phyloP scores from a whole-genome alignment of 2,888 invertebrate genomes.

The Stictocephala bisonia region DNA sequence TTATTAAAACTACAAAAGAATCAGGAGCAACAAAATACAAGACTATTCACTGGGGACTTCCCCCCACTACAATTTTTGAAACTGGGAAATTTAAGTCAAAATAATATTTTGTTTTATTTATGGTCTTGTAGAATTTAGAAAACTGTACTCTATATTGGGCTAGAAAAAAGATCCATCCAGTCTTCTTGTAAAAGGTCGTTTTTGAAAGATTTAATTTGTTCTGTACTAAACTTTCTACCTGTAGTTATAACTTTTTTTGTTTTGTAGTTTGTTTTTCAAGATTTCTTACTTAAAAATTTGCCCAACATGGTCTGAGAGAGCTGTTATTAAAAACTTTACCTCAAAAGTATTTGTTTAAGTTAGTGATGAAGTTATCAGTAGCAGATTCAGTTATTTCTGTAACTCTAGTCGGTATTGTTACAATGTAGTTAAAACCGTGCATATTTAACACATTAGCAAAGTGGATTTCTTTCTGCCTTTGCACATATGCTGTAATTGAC shows the following conservation, averaged over 20 bases:
- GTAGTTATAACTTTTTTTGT: not conserved
- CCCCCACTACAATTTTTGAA: too few species aligned
- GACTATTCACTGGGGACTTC: too few species aligned
- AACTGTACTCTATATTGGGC: not conserved
- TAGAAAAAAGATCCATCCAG: not conserved
- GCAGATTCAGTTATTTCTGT: not conserved
- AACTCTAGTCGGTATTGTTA: not conserved
- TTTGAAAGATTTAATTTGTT: not conserved
- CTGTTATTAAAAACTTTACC: not conserved
- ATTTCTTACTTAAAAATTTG: not conserved
- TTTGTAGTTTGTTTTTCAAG: not conserved
- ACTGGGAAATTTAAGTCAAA: not conserved
- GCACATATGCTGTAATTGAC: too few species aligned
- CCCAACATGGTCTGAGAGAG: not conserved
- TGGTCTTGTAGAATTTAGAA: not conserved
- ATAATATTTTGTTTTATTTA: not conserved
- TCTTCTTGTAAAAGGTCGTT: not conserved
- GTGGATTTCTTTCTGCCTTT: too few species aligned
- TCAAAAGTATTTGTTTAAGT: not conserved
- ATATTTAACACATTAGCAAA: slow-evolving; percentile 49
- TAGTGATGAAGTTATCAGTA: not conserved
- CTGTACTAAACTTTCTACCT: not conserved
- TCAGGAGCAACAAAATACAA: too few species aligned
- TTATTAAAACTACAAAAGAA: too few species aligned
- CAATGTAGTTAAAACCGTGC: not conserved